A percentile compares a stretch with the other conserved stretches of the same genome.
Evolutionary conservation across 2,888 invertebrate genomes (phyloP).

Genomic region (Xanthorhoe designata): DNA sequence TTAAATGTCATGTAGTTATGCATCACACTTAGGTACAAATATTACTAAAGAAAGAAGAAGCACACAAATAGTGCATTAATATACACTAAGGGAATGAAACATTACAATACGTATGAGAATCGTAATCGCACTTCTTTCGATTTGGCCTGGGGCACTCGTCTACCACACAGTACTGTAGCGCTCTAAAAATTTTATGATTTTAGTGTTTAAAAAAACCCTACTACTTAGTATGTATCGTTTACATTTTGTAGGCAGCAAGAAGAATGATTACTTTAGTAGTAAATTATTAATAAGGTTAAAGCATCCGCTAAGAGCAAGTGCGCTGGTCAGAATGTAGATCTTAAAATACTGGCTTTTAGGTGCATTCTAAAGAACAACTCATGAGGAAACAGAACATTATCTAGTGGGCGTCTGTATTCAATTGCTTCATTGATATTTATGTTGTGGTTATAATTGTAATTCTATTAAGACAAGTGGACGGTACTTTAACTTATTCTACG

Average conservation of each 20-base stretch:
- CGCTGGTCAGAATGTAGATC: constrained; percentile 15
- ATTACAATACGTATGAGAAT: too few species aligned
- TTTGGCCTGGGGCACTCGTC: too few species aligned
- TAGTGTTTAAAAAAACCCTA: too few species aligned
- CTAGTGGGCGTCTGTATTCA: constrained; percentile 63
- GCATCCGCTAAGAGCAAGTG: constrained; percentile 10
- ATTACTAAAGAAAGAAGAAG: too few species aligned
- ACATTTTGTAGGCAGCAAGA: neutral
- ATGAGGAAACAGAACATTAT: constrained; percentile 41
- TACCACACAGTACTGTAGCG: too few species aligned
- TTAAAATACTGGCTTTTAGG: constrained; percentile 15
- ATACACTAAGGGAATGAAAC: too few species aligned
- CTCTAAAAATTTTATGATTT: too few species aligned
- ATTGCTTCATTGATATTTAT: constrained; percentile 77
- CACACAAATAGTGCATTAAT: too few species aligned
- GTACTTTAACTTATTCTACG: constrained; percentile 1
- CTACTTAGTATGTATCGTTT: too few species aligned
- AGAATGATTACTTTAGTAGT: neutral
- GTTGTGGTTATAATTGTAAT: constrained; percentile 66
- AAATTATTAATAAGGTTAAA: constrained; percentile 17
- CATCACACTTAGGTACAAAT: too few species aligned
- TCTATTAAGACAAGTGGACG: constrained; percentile 58
- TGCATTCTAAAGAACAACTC: constrained; percentile 30
- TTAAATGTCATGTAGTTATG: too few species aligned
- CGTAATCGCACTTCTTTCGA: too few species aligned